These are phyloP conservation scores for Synanthedon myopaeformis DNA, from an alignment of 2,888 invertebrate genomes.

Conservation along the genomic window DNA sequence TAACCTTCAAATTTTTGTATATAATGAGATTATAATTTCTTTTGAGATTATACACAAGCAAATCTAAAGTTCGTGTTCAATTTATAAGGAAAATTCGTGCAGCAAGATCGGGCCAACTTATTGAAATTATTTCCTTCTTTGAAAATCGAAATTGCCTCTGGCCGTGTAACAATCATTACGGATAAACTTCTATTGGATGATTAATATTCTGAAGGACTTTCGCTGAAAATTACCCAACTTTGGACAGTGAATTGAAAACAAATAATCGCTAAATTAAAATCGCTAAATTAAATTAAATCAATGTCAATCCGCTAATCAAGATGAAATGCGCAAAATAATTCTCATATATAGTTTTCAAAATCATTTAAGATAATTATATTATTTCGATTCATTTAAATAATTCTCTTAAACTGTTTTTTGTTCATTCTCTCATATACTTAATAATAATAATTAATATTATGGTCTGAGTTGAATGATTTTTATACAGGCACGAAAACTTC, in stretches of 20 bases:
- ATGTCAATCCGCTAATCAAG: too few relatives aligned
- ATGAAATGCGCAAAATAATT: too few relatives aligned
- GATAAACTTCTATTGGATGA: constrained; percentile 4
- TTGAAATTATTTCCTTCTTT: not conserved
- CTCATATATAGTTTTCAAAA: too few relatives aligned
- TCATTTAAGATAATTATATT: too few relatives aligned
- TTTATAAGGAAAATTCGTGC: not conserved
- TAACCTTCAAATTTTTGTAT: not conserved
- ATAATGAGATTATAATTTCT: not conserved
- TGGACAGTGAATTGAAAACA: constrained; percentile 6
- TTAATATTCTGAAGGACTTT: constrained; percentile 9
- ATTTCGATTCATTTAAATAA: too few relatives aligned
- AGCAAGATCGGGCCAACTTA: not conserved
- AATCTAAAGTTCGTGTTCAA: not conserved
- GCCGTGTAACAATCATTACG: constrained; percentile 3
- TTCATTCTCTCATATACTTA: too few relatives aligned
- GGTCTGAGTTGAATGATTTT: too few relatives aligned
- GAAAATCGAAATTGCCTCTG: constrained; percentile 4
- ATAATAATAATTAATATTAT: too few relatives aligned
- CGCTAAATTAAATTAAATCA: too few relatives aligned
- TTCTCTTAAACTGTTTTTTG: too few relatives aligned
- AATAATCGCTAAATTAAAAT: too few relatives aligned
- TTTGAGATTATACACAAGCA: not conserved
- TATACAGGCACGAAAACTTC: too few relatives aligned
- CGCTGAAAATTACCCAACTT: constrained; percentile 5